Base-by-base conservation (phyloP, 1,140 invertebrate genomes). In the Anagrus nilaparvatae region DNA sequence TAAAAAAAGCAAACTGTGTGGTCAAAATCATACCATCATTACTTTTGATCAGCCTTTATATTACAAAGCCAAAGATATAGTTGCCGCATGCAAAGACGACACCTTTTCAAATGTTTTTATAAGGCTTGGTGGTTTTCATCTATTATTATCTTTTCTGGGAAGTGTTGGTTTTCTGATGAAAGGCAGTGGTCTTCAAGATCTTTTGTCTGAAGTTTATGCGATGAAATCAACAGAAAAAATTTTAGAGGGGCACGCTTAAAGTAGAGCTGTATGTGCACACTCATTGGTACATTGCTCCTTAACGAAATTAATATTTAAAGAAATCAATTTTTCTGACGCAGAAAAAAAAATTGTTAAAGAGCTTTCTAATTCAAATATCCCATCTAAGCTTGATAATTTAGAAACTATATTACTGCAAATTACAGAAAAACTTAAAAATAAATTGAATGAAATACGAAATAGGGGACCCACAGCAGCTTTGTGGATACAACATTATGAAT, bases 151-250 rank as follows among this genome's bases (percentile, higher is more conserved):
- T 5, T 66, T 55, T 52, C n/a, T 65, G 38, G 58, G 54, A 46
- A 40, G 56, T 40, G 60, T 69, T 41, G 65, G 63, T 36, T 48
- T 58, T 49, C 58, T 64, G 45, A 67, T 67, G 59, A 46, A 58
- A 46, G 61, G 59, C 46, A 61, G 56, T 49, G 61, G 56, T 13
- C 47, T 65, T 12, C 52, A 64, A 50, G 56, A 63, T 53, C 23
- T 60, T 29, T 53, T 59, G 2, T 45, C 43, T 16, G 46, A 29
- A 47, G 23, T 61, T 40, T 65, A 60, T 57, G 59, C 65, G 5
- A 2, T 35, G 16, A 56, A 53, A 16, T 59, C 56, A 38, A 50
- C 61, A 35, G 53, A 60, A 20, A 60, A 69, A 55, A 67, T 65
- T 46, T 28, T 68, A 4, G 53, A 44, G 41, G 58, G 56, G 5